Evolutionary conservation across 2,113 vertebrate genomes (phyloP), one percentile per base, ranked within the genome.

Genomic region (Festucalex cinctus): DNA sequence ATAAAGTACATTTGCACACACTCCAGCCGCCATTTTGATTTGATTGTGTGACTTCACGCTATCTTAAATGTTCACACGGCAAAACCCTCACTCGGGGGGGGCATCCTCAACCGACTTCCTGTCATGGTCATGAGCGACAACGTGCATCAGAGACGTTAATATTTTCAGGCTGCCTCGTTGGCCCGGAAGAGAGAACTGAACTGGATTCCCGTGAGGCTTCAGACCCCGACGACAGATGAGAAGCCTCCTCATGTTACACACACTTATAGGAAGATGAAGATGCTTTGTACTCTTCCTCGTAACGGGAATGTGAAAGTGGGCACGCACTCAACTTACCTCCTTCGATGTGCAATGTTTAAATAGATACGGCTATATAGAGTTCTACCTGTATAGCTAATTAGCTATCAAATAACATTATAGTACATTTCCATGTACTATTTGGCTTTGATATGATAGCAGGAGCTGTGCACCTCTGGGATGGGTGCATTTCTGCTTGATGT

Each of bases 21-120:
- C 14, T 54, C 44, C 44, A 46, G 32, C 37, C 26, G 43, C 3
- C 49, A 35, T 10, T 59, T 71, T 64, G 19, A 66, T 28, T 26
- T 26, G 20, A 66, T 74, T 63, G 39, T 63, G 22, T 79, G 48
- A 68, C 60, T 36, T 9, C 7, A 28, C 5, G 71, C 69, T 41
- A 4, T 66, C 69, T 73, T 36, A 36, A 71, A 77, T 54, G 65
- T 59, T 48, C 64, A 22, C 57, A 17, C 37, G 61, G 57, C 39
- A 73, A 75, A 74, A 75, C 37, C 12, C 51, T 67, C 53, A 74
- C 79, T 82, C 36, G n/a, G n/a, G 28, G n/a, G n/a, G 28, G 82
- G 64, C 73, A 78, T 76, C 57, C 49, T 70, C 39, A n/a, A 75
- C 78, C 76, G 70, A 73, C 48, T 81, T 83, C 70, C 62, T 74